Evolutionary conservation across 2,113 vertebrate species (phyloP).

Genomic region (Pleuronectes platessa): DNA sequence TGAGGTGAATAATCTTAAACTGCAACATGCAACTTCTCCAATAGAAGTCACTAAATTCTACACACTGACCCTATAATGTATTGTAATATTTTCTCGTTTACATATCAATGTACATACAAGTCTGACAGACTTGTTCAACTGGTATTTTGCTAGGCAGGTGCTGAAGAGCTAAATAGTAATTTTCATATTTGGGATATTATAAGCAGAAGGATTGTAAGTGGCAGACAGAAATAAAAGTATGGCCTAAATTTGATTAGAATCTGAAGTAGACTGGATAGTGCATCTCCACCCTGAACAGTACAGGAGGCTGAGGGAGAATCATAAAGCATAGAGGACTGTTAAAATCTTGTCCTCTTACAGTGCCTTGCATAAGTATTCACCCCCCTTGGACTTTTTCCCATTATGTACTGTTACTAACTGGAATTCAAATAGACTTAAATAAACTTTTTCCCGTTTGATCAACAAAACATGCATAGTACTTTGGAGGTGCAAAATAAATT

Average conservation of each 20-base stretch:
- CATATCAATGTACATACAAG: too few relatives aligned
- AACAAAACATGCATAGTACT: too few relatives aligned
- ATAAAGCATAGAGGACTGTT: neutral
- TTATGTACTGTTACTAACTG: too few relatives aligned
- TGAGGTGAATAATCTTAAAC: too few relatives aligned
- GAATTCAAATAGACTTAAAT: too few relatives aligned
- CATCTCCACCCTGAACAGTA: neutral
- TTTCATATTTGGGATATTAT: neutral
- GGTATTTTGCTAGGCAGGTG: neutral
- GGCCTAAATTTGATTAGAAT: conserved; percentile 1
- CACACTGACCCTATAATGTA: neutral
- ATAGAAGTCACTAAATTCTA: too few relatives aligned
- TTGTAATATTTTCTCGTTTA: neutral
- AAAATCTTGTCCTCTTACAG: neutral
- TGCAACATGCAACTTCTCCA: too few relatives aligned
- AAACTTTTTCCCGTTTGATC: too few relatives aligned
- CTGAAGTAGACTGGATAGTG: neutral
- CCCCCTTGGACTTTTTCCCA: too few relatives aligned
- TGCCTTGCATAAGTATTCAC: too few relatives aligned
- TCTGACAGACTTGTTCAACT: neutral
- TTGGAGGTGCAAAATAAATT: too few relatives aligned
- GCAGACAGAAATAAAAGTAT: conserved; percentile 6
- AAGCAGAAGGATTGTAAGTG: neutral
- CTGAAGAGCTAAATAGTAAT: neutral
- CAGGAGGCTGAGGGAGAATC: neutral